Evolutionary conservation across 2,113 vertebrate species (phyloP), one percentile per base, ranked within the genome.

Genomic region (Phoenicopterus ruber): DNA sequence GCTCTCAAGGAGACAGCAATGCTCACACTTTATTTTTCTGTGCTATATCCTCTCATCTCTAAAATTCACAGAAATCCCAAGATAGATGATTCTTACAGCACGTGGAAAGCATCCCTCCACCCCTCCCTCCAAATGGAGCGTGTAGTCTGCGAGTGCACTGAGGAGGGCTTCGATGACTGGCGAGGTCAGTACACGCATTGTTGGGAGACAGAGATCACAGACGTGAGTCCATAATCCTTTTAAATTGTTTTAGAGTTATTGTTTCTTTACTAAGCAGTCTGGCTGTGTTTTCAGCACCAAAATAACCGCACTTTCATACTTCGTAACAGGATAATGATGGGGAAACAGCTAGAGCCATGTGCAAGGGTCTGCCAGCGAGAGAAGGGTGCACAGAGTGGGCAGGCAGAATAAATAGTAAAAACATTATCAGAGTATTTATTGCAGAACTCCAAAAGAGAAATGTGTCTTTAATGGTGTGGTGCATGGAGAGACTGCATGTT

Each of bases 41-140:
- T 86, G 77, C 89, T 76, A 4, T 40, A 36, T 93, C 40, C 70
- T 88, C 61, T 87, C 44, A 40, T 88, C 77, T 79, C 57, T 63
- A 40, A 90, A 92, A 94, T 82, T 82, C 83, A 79, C 83, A 82
- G 77, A 76, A 94, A 80, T 96, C 93, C 91, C 95, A 87, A 76
- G 91, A 16, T 25, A 93, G 71, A 82, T 86, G 36, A 65, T 79
- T 67, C 82, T 88, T 91, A 42, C 80, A 65, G 65, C 32, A 18
- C 34, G 46, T 62, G 70, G 93, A 92, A 94, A 92, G 78, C 86
- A 92, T 91, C 70, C 40, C 40, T 79, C 62, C 62, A 69, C 81
- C 49, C 70, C 83, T 96, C 94, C 86, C 83, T 92, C 70, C 69
- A 42, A 81, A 71, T 19, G 80, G 69, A 82, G 73, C 12, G 1